Base-by-base conservation (phyloP, 1,140 invertebrate genomes). In the Ips nitidus region DNA sequence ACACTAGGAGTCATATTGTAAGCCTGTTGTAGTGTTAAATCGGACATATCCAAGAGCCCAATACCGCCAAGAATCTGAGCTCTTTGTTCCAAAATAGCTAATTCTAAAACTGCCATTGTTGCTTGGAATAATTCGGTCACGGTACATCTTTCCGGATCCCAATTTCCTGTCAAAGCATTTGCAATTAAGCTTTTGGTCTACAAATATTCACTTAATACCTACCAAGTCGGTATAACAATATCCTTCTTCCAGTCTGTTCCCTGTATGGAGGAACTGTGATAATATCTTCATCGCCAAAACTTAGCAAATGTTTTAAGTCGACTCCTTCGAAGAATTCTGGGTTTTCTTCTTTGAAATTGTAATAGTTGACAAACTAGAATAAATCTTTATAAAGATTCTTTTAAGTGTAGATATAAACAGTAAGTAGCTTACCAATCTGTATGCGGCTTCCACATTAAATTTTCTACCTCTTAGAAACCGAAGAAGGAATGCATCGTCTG, bases 391-490 rank as follows among this genome's bases (percentile, higher is more conserved):
- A 36, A 56, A 37, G 37, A n/a, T 5, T 38, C 2, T 2, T 3
- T 1, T 53, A n/a, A 65, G 7, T 55, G 7, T 36, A 6, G 37
- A 55, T 5, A 47, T 47, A 47, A 47, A 47, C 45, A 2, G 52
- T 36, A 2, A 6, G 6, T 8, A 55, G 82, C 84, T 86, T 81
- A 93, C 91, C 86, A 97, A 82, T 83, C 87, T 87, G 80, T 95
- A 91, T 0, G 94, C 90, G 71, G 88, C 84, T 78, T 90, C 87
- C 2, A 93, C 84, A 77, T 92, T 88, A 80, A 94, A 95, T 78
- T 89, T 89, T 71, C 93, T 85, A 0, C 92, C 91, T 71, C 94
- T 84, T 41, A 97, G 82, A 81, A 95, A 96, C 76, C 90, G 85
- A 8, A 94, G 80, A 39, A 97, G 81, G 80, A 92, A 96, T 3